Base-by-base conservation (phyloP, 2,113 vertebrate species). In the Mionectes macconnelli region DNA sequence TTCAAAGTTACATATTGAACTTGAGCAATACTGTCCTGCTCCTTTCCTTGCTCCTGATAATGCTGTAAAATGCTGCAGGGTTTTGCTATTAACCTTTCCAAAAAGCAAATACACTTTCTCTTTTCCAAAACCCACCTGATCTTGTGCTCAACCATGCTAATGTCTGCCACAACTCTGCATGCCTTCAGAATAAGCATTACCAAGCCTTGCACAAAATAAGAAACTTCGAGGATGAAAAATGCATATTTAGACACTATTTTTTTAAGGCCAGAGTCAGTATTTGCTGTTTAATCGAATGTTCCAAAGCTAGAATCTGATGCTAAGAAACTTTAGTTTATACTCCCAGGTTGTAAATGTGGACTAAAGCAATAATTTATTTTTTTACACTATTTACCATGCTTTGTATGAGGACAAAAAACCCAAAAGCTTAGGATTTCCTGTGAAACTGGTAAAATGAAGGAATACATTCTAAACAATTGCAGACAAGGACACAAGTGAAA, bases 221-320 rank as follows among this genome's bases (percentile, higher is more conserved):
- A 86, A 64, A 44, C 8, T 9, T 39, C 40, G 12, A 53, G 12
- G 8, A 28, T 44, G 30, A 95, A 91, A 78, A 84, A 87, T 28
- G 39, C 2, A 1, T 30, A 55, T 45, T 68, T 50, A 74, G 77
- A 69, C 19, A 49, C 1, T 0, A 4, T 4, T 12, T 11, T 87
- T 69, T 63, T 25, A 78, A 75, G 47, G 28, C 11, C 27, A 53
- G 18, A 84, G 5, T 47, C 2, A 2, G 8, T 6, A 18, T 13
- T n/a, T 72, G 59, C 16, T 50, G 77, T 35, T 84, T 53, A 57
- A 45, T 69, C 12, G 55, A 57, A 75, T 18, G 12, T 22, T 88
- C 18, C 15, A 35, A 55, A 76, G 33, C 33, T 74, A 69, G 20
- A 90, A 50, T 40, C 11, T 39, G 33, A 53, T 17, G 27, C 17